Evolutionary conservation across 1,140 invertebrate species (phyloP).

Genomic region (Lordiphosa stackelbergi): DNA sequence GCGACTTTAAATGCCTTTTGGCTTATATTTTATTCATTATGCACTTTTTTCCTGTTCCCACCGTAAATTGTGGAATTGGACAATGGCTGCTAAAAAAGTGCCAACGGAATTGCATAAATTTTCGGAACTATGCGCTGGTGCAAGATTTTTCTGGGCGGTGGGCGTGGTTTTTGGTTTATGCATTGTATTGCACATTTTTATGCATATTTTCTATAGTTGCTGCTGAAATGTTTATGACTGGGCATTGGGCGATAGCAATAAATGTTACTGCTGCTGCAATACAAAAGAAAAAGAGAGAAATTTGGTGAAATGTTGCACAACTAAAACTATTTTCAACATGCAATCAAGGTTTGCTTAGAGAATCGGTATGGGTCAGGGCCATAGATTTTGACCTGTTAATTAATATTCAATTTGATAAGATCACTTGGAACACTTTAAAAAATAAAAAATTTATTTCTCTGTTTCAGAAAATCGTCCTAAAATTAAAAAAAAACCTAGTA

Average conservation of each 20-base stretch:
- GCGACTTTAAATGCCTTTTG: conserved; percentile 19
- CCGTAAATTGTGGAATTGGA: conserved; percentile 24
- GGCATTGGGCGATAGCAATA: conserved; percentile 26
- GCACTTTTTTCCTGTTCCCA: conserved; percentile 4
- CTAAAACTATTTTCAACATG: background rate
- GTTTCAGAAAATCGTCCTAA: no score
- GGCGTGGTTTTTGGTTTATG: conserved; percentile 14
- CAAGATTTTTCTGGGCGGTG: conserved; percentile 18
- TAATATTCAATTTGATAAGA: no score
- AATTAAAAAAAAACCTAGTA: no score
- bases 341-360: no score
- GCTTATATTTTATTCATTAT: conserved; percentile 24
- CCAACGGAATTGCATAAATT: conserved; percentile 46
- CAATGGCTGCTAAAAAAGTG: conserved; percentile 41
- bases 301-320: conserved; percentile 12
- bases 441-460: no score
- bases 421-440: no score
- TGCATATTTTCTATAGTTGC: conserved; percentile 33
- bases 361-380: no score
- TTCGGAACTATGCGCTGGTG: conserved; percentile 32
- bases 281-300: conserved; percentile 11
- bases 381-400: no score
- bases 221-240: conserved; percentile 43
- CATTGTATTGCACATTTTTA: conserved; percentile 24
- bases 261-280: conserved; percentile 23